Evolutionary conservation across 1,140 invertebrate genomes (phyloP), one percentile per base, ranked within the genome.

Genomic region (Drosophila azteca): DNA sequence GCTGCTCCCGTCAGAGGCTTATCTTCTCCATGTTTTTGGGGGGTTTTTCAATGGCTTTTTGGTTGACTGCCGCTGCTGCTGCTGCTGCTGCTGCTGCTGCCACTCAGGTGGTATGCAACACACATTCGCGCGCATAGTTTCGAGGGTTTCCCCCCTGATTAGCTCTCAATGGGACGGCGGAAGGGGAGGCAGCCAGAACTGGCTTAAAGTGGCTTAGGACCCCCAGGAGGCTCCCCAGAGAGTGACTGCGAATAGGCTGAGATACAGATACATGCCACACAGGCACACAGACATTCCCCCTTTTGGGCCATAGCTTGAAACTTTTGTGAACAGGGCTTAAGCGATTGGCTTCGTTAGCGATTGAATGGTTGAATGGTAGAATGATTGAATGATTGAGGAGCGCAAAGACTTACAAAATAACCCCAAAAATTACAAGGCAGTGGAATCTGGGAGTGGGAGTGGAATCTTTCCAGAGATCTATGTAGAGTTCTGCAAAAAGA

Each of bases 1-100:
- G 24, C 73, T 73, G 59, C 69, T 73, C 73, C 48, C 59, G 35
- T 39, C 35, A 5, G 35, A 39, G 35, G 35, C 35, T 39, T 39
- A 39, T 39, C 35, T 39, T 39, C 35, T 39, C 35, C 35, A 13
- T 65, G 67, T 68, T 80, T 76, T 84, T 58, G 60, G 71, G 71
- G 69, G 57, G 63, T 52, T 83, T 80, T 57, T 66, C 60, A 82
- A 83, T 79, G 75, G 80, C 60, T 77, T 84, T 80, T 81, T 71
- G 62, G 67, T 80, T 80, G 72, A 76, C 58, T 80, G 71, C 57
- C 61, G n/a, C 6, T 35, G 8, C 53, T 35, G 17, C 5, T 5
- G 31, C 15, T 24, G n/a, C 6, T 35, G 8, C 53, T 35, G 17
- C 5, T 5, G 31, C 15, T 24, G 17, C n/a, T 17, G 6, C 31